Evolutionary conservation across 2,113 vertebrate genomes (phyloP).

Genomic region (human (Homo sapiens)): GRCh38 chr16:19456501-19457000

Average conservation of each 20-base stretch:
- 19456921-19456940: background rate
- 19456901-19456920: background rate
- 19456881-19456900: background rate
- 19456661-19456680: background rate
- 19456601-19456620: fast-evolving
- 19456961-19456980: background rate
- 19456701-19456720: constrained; percentile 46
- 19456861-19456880: background rate
- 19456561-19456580: background rate
- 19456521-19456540: background rate
- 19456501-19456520: background rate
- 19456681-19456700: background rate
- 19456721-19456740: background rate
- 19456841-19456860: background rate
- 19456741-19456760: constrained; percentile 26
- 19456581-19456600: background rate
- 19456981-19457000: background rate
- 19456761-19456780: background rate
- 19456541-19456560: background rate
- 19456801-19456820: background rate
- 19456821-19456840: background rate
- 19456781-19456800: background rate
- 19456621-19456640: background rate
- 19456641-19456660: background rate
- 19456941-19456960: background rate